Percentiles rank a stretch among this genome's conserved stretches.
These are phyloP conservation scores for Steinernema carpocapsae DNA, from an alignment of 2,888 invertebrate species.

Conservation along the genomic window DNA sequence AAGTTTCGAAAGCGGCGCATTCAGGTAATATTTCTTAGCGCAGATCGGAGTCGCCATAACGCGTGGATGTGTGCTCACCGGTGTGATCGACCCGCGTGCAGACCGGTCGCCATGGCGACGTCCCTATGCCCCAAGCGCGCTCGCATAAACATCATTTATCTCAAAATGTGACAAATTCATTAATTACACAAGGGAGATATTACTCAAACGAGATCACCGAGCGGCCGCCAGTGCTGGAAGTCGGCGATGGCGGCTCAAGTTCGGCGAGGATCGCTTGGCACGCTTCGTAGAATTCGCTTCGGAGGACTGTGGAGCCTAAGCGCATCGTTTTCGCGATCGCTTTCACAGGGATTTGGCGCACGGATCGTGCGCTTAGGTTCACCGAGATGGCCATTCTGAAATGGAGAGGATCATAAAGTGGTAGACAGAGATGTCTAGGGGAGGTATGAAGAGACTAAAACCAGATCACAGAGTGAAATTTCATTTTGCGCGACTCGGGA, in stretches of 20 bases:
- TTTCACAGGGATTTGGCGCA: constrained; percentile 18
- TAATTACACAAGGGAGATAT: too few relatives aligned
- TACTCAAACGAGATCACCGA: too few relatives aligned
- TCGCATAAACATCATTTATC: too few relatives aligned
- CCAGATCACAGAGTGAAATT: too few relatives aligned
- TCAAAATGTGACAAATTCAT: too few relatives aligned
- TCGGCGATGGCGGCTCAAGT: too few relatives aligned
- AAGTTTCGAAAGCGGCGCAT: constrained; percentile 18
- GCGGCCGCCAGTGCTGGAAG: too few relatives aligned
- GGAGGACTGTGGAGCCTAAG: background rate
- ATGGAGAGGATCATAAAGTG: too few relatives aligned
- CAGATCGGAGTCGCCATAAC: background rate
- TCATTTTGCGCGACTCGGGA: background rate
- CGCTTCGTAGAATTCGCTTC: constrained; percentile 5
- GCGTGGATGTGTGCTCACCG: background rate
- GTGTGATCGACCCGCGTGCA: background rate
- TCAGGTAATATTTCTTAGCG: constrained; percentile 17
- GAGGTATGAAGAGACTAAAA: too few relatives aligned
- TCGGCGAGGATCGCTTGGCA: background rate
- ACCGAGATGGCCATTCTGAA: too few relatives aligned
- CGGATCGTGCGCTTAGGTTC: constrained; percentile 13
- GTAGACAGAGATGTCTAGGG: too few relatives aligned
- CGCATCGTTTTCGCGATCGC: constrained; percentile 13
- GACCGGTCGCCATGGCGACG: background rate
- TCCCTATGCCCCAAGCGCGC: too few relatives aligned